Evolutionary conservation across 1,140 invertebrate genomes (phyloP).

Genomic region (Tribolium castaneum): DNA sequence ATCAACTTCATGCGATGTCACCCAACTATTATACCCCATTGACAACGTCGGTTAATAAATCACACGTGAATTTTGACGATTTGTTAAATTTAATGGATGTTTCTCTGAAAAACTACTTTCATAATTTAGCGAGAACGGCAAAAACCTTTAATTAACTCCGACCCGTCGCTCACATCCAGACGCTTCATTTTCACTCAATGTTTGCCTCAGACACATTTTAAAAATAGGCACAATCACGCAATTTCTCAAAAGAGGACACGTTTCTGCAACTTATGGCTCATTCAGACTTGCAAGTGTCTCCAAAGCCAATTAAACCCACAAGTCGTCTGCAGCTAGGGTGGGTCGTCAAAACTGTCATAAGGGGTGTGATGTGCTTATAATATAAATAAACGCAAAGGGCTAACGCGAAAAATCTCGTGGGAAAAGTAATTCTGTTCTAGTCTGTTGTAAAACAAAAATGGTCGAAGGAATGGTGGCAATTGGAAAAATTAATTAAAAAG

Average conservation of each 20-base stretch:
- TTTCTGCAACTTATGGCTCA: background rate
- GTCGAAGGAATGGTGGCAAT: background rate
- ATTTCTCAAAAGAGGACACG: background rate
- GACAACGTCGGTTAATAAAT: background rate
- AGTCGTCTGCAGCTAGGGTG: background rate
- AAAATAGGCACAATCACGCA: background rate
- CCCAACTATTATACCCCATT: background rate
- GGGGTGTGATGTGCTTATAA: background rate
- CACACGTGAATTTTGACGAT: background rate
- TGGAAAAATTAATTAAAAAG: constrained; percentile 30
- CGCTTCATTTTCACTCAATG: background rate
- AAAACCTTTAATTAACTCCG: background rate
- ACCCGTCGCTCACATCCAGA: background rate
- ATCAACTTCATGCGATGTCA: background rate
- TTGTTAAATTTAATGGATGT: background rate
- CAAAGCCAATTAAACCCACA: background rate
- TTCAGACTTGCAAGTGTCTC: background rate
- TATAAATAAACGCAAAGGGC: background rate
- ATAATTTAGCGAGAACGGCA: no score
- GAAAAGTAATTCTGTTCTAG: background rate
- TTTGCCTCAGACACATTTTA: background rate
- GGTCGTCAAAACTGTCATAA: background rate
- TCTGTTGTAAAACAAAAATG: background rate
- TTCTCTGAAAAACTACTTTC: background rate
- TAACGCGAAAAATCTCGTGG: background rate